A percentile compares a stretch with the other conserved stretches of the same genome.
Evolutionary conservation across 2,888 invertebrate genomes (phyloP).

Genomic region (Anoplius nigerrimus): DNA sequence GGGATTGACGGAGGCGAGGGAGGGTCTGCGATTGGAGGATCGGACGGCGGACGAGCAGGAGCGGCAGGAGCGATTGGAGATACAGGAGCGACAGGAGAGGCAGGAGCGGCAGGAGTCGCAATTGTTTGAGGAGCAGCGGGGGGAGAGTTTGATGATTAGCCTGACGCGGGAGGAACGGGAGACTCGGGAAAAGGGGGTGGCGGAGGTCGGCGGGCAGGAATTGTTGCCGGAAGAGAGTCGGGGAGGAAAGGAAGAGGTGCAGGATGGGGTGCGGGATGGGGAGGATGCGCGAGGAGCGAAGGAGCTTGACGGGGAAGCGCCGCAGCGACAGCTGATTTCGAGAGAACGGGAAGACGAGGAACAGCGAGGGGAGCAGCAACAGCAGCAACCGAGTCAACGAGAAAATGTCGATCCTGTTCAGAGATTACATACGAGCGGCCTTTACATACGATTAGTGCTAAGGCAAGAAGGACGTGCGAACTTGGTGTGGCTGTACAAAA

Average conservation of each 20-base stretch:
- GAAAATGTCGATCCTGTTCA: constrained; percentile 39
- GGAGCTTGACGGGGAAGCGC: too few relatives aligned
- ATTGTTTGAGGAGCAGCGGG: not conserved
- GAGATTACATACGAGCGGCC: constrained; percentile 47
- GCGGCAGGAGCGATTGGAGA: not conserved
- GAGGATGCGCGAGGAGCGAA: too few relatives aligned
- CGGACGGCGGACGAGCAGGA: too few relatives aligned
- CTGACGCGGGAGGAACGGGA: too few relatives aligned
- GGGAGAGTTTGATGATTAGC: too few relatives aligned
- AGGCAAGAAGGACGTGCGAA: constrained; percentile 68
- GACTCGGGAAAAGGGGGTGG: too few relatives aligned
- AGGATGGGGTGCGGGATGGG: too few relatives aligned
- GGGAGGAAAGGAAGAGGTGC: too few relatives aligned
- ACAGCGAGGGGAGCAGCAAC: constrained; percentile 24
- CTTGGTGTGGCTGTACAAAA: constrained; percentile 71
- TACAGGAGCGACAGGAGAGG: not conserved
- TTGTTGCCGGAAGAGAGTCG: too few relatives aligned
- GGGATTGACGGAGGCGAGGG: not conserved
- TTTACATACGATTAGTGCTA: constrained; percentile 70
- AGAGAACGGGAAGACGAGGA: too few relatives aligned
- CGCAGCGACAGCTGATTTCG: not conserved
- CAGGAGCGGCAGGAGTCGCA: constrained; percentile 13
- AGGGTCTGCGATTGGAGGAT: too few relatives aligned
- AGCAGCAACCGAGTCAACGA: constrained; percentile 10
- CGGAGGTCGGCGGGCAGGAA: too few relatives aligned